These are phyloP conservation scores for Drosophila melanica DNA, from an alignment of 1,140 invertebrate species.

Conservation along the genomic window DNA sequence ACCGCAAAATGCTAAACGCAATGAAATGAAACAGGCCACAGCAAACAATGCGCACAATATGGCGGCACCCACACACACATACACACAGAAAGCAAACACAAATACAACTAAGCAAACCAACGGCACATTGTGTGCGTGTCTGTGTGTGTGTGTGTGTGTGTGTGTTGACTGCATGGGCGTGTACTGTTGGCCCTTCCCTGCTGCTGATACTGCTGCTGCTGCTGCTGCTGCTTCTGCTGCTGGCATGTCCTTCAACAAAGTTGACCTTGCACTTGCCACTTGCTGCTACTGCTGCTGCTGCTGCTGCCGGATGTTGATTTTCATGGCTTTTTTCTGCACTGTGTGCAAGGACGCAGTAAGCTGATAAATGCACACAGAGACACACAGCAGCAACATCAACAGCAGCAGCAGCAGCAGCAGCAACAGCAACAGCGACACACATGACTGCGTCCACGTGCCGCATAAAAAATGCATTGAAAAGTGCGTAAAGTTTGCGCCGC, in stretches of 20 bases:
- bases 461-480: conserved; percentile 65
- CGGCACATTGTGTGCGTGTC: conserved; percentile 45
- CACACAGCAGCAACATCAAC: conserved; percentile 5
- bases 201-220: too few species aligned
- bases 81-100: conserved; percentile 38
- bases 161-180: conserved; percentile 10
- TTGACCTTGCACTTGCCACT: conserved; percentile 82
- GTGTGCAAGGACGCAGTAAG: conserved; percentile 73
- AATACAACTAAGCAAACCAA: conserved; percentile 60
- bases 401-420: conserved; percentile 8
- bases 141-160: conserved; percentile 15
- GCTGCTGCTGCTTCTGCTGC: conserved; percentile 29
- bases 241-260: conserved; percentile 78
- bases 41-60: conserved; percentile 63
- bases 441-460: conserved; percentile 71
- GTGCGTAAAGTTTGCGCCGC: conserved; percentile 62
- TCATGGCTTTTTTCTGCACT: conserved; percentile 47
- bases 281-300: conserved; percentile 53
- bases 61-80: conserved; percentile 36
- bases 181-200: conserved; percentile 7
- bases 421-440: conserved; percentile 30
- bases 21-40: conserved; percentile 68
- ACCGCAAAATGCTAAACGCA: conserved; percentile 73
- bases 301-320: conserved; percentile 69
- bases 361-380: conserved; percentile 66